Base-by-base conservation (phyloP, 2,888 invertebrate genomes). In the Pemphredon lugubris region DNA sequence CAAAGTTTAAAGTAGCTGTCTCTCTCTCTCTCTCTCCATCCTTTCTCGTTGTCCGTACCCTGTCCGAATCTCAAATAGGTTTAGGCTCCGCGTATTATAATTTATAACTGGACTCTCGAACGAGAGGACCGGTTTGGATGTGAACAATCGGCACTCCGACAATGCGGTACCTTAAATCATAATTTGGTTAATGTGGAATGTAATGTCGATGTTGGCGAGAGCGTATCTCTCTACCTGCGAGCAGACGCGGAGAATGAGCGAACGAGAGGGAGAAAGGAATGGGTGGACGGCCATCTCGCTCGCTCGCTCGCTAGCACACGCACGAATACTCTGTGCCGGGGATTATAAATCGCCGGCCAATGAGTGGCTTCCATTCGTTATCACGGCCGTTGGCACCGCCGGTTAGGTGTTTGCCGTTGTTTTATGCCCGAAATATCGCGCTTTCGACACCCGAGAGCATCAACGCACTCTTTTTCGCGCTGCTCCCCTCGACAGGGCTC, bases 131-230 rank as follows among this genome's bases (percentile, higher is more conserved):
- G n/a, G 85, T 88, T 87, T 84, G 82, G 83, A 85, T 83, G 81
- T 81, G 86, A 88, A 87, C 87, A 88, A 88, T 88, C 84, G 87
- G 83, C 79, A 79, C 74, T 81, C 70, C 84, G 85, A 87, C 87
- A 87, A 87, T 87, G 83, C 86, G 73, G 72, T 84, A 83, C 86
- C 87, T 88, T 89, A 89, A 88, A 89, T 89, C 88, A 89, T 88
- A 87, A 89, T 89, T 88, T 89, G 87, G 88, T 88, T 89, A 88
- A 88, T 88, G 87, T 84, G 89, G 88, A 88, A 88, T 88, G 88
- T 86, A 87, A 88, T 85, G 88, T 88, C 87, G 87, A 88, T 86
- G 87, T 83, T 83, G 82, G 83, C 83, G 83, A 81, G 82, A 82
- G 83, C 83, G 84, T 85, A 75, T 70, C 72, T 57, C 48, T 53